Evolutionary conservation across 2,113 vertebrate genomes (phyloP).

Genomic region (Tichodroma muraria): DNA sequence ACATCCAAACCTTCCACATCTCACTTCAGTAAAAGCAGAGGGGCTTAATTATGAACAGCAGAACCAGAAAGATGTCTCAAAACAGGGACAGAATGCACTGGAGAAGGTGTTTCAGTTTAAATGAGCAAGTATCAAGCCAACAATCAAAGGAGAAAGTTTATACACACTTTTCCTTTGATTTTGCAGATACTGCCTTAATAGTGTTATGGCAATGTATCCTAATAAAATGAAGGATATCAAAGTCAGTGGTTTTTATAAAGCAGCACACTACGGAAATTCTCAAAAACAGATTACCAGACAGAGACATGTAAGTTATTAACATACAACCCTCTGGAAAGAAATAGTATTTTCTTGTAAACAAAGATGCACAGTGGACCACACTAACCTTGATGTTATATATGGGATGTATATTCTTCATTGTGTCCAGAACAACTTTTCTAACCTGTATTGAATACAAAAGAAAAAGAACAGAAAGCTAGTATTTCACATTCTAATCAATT

Average conservation of each 20-base stretch:
- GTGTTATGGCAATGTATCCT: background rate
- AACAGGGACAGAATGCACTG: background rate
- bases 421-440: conserved; percentile 94
- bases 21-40: background rate
- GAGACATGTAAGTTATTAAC: background rate
- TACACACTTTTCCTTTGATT: background rate
- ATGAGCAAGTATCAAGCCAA: background rate
- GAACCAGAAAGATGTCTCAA: background rate
- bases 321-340: background rate
- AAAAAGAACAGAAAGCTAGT: background rate
- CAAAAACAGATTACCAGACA: background rate
- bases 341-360: background rate
- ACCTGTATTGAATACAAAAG: conserved; percentile 74
- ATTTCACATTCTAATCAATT: background rate
- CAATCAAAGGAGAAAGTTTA: background rate
- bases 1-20: background rate
- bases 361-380: background rate
- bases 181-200: background rate
- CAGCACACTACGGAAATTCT: background rate
- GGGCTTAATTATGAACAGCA: background rate
- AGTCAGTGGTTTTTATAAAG: background rate
- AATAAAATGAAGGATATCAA: background rate
- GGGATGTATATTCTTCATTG: conserved; percentile 98
- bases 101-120: background rate
- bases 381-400: conserved; percentile 99